Conservation (phyloP, 2,797 vertebrate species). For the Chaetophractus vellerosus region DNA sequence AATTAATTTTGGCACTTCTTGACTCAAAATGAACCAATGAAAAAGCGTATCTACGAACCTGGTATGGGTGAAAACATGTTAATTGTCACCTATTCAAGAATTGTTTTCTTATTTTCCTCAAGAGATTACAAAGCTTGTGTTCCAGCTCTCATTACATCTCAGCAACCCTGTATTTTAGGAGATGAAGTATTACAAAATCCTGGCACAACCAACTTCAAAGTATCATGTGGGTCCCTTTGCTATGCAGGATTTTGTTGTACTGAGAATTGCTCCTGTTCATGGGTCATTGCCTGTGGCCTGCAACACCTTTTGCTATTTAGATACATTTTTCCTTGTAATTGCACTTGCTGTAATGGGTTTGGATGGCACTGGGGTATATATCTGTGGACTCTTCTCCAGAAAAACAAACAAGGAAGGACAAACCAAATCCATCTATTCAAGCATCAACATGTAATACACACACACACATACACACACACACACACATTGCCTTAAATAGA, state of each 20-base stretch:
- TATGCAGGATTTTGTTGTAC: neutral
- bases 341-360: neutral
- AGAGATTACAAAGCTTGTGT: neutral
- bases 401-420: conserved; percentile 3
- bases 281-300: neutral
- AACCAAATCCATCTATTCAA: conserved; percentile 14
- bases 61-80: conserved; percentile 46
- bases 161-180: conserved; percentile 49
- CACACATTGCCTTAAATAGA: conserved; percentile 7
- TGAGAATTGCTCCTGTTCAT: neutral
- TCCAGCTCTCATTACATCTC: neutral
- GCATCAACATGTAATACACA: neutral
- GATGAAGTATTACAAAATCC: conserved; percentile 21
- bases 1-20: conserved; percentile 55
- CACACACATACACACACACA: neutral
- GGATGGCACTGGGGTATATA: neutral
- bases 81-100: conserved; percentile 73
- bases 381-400: neutral
- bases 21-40: conserved; percentile 53
- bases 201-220: neutral
- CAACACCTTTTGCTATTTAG: conserved; percentile 23
- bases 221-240: neutral
- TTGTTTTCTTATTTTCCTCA: conserved; percentile 39
- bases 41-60: conserved; percentile 34
- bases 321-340: conserved; percentile 2